A percentile compares a stretch with the other conserved stretches of the same genome.
Conservation (phyloP, 2,888 invertebrate genomes). For the Lochmaea crataegi region DNA sequence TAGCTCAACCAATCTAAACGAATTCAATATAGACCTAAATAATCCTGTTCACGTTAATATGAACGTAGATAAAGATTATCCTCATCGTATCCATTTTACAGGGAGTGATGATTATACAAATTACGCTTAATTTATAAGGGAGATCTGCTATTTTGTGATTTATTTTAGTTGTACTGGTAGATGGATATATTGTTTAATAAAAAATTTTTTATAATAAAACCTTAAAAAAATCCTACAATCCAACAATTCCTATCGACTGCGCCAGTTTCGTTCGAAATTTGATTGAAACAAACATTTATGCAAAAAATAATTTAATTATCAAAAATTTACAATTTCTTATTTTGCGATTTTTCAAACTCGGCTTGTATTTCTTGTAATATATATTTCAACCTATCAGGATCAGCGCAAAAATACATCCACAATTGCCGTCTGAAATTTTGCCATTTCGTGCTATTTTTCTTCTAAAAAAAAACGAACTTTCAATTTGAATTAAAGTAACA, state of each 20-base stretch:
- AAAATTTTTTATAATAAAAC: conserved; percentile 6
- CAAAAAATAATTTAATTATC: not conserved
- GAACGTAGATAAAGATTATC: conserved; percentile 51
- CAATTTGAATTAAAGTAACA: conserved; percentile 11
- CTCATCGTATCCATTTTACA: conserved; percentile 43
- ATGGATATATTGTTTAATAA: conserved; percentile 14
- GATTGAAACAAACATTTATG: no score
- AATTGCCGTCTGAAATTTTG: conserved; percentile 52
- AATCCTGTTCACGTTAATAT: conserved; percentile 65
- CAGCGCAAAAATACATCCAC: conserved; percentile 55
- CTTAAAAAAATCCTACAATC: not conserved
- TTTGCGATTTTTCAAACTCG: conserved; percentile 41
- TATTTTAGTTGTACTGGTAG: conserved; percentile 25
- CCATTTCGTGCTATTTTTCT: conserved; percentile 51
- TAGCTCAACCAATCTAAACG: conserved; percentile 28
- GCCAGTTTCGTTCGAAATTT: no score
- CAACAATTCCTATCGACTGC: no score
- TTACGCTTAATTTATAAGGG: conserved; percentile 32
- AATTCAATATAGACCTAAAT: conserved; percentile 63
- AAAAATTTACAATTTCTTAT: not conserved
- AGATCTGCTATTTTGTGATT: conserved; percentile 38
- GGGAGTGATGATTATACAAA: conserved; percentile 46
- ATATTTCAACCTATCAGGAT: conserved; percentile 47
- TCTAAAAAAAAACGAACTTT: conserved; percentile 46
- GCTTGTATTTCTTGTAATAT: conserved; percentile 47